phyloP scores from a whole-genome alignment of 1,140 invertebrate species.

The Plectus sambesii region DNA sequence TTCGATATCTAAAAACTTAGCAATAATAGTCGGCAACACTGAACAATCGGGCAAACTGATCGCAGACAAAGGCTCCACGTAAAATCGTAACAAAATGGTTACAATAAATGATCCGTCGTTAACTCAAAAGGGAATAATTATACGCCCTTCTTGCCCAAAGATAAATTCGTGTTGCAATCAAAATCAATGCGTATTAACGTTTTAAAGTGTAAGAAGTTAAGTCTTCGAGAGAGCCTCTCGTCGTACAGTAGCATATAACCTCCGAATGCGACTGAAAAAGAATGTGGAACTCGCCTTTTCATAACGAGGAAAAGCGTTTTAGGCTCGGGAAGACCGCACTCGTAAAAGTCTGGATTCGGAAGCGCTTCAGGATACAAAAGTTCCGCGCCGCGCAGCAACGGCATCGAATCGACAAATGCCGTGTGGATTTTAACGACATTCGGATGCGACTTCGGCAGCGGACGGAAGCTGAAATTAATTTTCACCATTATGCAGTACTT shows the following conservation, averaged over 20 bases:
- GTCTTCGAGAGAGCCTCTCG: no score
- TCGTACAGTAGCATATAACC: no score
- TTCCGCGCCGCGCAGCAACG: constrained; percentile 20
- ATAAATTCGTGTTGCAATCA: no score
- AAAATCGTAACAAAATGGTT: no score
- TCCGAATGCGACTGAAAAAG: no score
- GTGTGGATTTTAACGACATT: constrained; percentile 31
- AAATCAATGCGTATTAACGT: no score
- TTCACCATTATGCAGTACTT: no score
- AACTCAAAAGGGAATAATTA: no score
- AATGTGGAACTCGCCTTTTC: constrained; percentile 20
- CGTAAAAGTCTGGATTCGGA: constrained; percentile 14
- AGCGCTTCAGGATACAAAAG: constrained; percentile 26
- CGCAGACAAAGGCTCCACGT: no score
- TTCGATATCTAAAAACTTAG: constrained; percentile 21
- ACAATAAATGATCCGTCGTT: no score
- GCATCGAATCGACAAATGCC: constrained; percentile 27
- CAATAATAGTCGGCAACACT: constrained; percentile 5
- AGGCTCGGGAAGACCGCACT: constrained; percentile 10
- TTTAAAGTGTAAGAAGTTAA: no score
- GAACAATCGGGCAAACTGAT: background rate
- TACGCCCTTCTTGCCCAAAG: no score
- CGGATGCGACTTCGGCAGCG: constrained; percentile 19
- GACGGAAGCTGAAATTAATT: constrained; percentile 16
- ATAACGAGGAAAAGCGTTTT: constrained; percentile 30